A percentile compares a stretch with the other conserved stretches of the same genome.
phyloP scores from a whole-genome alignment of 37 sponge, comb jelly and placozoan genomes.

The Mnemiopsis leidyi region DNA sequence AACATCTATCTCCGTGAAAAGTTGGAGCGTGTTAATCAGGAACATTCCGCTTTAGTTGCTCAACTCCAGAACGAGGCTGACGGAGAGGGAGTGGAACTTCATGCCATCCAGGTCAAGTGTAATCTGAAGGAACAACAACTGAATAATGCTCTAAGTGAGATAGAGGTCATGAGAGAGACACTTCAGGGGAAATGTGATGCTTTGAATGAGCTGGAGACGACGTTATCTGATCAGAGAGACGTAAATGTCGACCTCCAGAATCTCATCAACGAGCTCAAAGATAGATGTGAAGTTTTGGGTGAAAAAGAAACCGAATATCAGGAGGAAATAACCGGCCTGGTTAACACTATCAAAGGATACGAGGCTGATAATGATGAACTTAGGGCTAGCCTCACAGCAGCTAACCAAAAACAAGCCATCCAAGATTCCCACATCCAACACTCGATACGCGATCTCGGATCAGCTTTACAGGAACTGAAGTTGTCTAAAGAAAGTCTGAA shows the following conservation, averaged over 20 bases:
- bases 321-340: background rate
- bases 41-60: background rate
- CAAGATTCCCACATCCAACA: background rate
- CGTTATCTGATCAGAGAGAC: background rate
- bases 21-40: constrained; percentile 16
- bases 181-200: background rate
- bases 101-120: constrained; percentile 8
- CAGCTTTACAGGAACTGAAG: background rate
- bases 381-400: background rate
- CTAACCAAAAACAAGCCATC: background rate
- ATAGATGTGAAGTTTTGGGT: background rate
- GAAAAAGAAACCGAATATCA: background rate
- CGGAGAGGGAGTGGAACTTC: background rate
- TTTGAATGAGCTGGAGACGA: background rate
- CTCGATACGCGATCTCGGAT: background rate
- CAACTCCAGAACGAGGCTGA: background rate
- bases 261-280: constrained; percentile 36
- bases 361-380: background rate
- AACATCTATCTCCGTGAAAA: background rate
- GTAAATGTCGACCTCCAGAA: constrained; percentile 51
- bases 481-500: background rate
- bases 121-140: constrained; percentile 56
- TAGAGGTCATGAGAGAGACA: background rate
- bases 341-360: background rate
- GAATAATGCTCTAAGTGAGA: constrained; percentile 3